Conservation (phyloP, 2,797 vertebrate genomes). For the Ptychadena robeensis region DNA sequence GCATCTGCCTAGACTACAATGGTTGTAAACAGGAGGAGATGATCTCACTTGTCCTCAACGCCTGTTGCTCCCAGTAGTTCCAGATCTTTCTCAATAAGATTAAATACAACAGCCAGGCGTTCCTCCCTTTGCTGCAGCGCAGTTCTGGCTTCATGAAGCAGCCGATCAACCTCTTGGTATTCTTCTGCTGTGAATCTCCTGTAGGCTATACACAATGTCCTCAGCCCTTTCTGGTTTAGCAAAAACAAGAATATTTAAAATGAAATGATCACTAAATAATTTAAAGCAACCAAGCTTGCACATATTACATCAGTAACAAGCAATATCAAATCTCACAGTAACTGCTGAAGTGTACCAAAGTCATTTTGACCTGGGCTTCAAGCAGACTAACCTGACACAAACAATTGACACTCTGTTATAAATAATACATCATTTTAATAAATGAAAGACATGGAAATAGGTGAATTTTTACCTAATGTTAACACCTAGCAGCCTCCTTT, state of each 20-base stretch:
- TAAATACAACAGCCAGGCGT: constrained; percentile 84
- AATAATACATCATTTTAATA: background rate
- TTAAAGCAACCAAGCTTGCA: no score
- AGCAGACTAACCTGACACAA: background rate
- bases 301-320: background rate
- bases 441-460: no score
- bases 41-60: constrained; percentile 88
- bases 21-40: background rate
- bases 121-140: constrained; percentile 94
- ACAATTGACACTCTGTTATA: background rate
- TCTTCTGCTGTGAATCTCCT: constrained; percentile 87
- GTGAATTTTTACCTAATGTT: background rate
- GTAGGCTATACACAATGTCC: constrained; percentile 92
- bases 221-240: constrained; percentile 86
- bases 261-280: background rate
- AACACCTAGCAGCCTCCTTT: no score
- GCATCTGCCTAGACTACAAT: background rate
- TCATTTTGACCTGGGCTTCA: background rate
- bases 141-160: constrained; percentile 86
- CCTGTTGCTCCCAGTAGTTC: constrained; percentile 92
- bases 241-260: background rate
- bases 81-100: constrained; percentile 89
- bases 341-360: background rate
- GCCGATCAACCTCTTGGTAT: constrained; percentile 83
- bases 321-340: background rate